These are phyloP conservation scores for Sinocyclocheilus maitianheensis DNA, from an alignment of 2,113 vertebrate genomes.

Conservation along the genomic window DNA sequence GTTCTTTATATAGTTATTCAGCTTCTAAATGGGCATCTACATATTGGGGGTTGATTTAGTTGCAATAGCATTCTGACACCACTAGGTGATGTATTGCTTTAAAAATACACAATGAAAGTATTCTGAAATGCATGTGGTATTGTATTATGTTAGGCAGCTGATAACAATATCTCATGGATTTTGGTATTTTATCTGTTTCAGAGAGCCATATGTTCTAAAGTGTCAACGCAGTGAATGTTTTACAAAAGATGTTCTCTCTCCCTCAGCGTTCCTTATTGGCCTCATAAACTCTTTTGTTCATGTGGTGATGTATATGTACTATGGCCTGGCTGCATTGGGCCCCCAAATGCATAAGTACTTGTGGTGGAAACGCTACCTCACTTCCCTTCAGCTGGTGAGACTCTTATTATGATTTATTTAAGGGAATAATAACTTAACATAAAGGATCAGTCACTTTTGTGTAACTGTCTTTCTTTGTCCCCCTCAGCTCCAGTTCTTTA, in stretches of 20 bases:
- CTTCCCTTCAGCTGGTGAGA: conserved; percentile 79
- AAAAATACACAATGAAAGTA: background rate
- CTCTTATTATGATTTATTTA: background rate
- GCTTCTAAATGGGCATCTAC: background rate
- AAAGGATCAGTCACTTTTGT: background rate
- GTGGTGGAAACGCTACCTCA: conserved; percentile 81
- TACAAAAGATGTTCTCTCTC: background rate
- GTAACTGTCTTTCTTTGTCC: background rate
- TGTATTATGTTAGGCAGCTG: background rate
- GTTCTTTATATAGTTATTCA: background rate
- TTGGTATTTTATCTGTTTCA: background rate
- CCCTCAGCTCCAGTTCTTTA: conserved; percentile 72
- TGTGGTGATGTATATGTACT: conserved; percentile 77
- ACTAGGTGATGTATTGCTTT: conserved; percentile 20
- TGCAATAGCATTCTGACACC: conserved; percentile 25
- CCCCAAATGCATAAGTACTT: conserved; percentile 71
- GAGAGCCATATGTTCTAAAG: background rate
- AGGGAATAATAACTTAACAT: too few species aligned
- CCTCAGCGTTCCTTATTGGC: conserved; percentile 74
- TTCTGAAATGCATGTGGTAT: background rate
- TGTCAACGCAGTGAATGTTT: background rate
- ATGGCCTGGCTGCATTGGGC: conserved; percentile 72
- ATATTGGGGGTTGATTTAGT: background rate
- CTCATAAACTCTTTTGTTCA: conserved; percentile 79
- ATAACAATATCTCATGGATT: background rate